Evolutionary conservation across 1,140 invertebrate genomes (phyloP).

Genomic region (Leucophenga varia): DNA sequence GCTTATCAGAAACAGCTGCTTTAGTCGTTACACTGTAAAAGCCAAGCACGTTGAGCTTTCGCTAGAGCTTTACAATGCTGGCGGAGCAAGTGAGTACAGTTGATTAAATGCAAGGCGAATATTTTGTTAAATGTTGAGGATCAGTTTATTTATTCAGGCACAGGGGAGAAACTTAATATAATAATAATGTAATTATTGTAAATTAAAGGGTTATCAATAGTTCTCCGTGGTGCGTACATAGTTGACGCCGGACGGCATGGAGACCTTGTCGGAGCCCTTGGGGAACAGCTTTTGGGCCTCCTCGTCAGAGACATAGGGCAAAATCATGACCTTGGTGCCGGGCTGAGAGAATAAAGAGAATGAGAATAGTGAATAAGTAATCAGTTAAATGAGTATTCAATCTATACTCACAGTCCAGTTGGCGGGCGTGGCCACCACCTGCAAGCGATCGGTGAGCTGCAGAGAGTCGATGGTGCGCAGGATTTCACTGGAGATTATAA

Average conservation of each 20-base stretch:
- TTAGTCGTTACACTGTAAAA: constrained; percentile 7
- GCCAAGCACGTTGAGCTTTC: constrained; percentile 6
- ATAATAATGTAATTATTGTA: too few relatives aligned
- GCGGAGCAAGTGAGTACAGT: too few relatives aligned
- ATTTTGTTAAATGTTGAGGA: too few relatives aligned
- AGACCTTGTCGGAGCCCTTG: constrained; percentile 63
- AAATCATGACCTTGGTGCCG: constrained; percentile 76
- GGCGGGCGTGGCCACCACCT: constrained; percentile 78
- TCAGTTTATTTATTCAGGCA: too few relatives aligned
- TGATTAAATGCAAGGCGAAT: too few relatives aligned
- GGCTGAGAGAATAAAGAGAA: constrained; percentile 58
- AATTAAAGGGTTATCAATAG: constrained; percentile 63
- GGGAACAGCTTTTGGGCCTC: constrained; percentile 71
- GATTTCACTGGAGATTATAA: constrained; percentile 73
- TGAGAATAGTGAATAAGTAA: constrained; percentile 8
- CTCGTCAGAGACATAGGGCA: constrained; percentile 69
- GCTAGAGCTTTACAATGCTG: constrained; percentile 12
- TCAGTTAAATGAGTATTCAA: neutral
- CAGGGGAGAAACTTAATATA: too few relatives aligned
- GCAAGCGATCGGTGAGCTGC: constrained; percentile 70
- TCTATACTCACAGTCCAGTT: constrained; percentile 73
- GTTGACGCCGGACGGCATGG: constrained; percentile 73
- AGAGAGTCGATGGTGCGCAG: constrained; percentile 82
- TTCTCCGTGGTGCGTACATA: constrained; percentile 75
- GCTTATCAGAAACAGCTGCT: constrained; percentile 27